Percentiles rank a stretch among this genome's conserved stretches.
Conservation (phyloP, 2,888 invertebrate species). For the Perizoma flavofasciatum region DNA sequence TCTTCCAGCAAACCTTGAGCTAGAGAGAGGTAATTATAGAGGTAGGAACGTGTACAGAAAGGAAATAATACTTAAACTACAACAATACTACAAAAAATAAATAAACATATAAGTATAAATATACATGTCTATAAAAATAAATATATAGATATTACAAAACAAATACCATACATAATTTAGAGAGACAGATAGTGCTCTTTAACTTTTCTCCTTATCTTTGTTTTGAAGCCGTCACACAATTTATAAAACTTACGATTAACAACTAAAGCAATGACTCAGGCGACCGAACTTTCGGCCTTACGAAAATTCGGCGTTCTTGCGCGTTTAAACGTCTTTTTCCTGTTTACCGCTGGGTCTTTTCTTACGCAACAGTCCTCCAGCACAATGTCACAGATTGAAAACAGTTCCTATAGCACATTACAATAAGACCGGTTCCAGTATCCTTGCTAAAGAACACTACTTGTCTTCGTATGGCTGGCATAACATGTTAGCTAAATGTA, state of each 20-base stretch:
- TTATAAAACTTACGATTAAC: slow-evolving; percentile 4
- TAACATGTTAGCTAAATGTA: slow-evolving; percentile 29
- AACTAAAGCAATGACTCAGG: slow-evolving; percentile 29
- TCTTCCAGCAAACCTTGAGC: no score
- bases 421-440: slow-evolving; percentile 47
- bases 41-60: no score
- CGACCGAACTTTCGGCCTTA: slow-evolving; percentile 35
- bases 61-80: no score
- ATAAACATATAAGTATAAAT: no score
- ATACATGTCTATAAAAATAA: no score
- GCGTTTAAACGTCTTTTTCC: slow-evolving; percentile 46
- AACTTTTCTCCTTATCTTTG: no score
- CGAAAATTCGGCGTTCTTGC: slow-evolving; percentile 36
- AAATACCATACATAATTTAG: no score
- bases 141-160: no score
- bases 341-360: slow-evolving; percentile 50
- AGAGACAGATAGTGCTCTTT: no score
- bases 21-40: no score
- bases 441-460: slow-evolving; percentile 38
- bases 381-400: slow-evolving; percentile 27
- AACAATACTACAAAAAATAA: no score
- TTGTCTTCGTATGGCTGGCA: slow-evolving; percentile 26
- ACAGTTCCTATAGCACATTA: slow-evolving; percentile 25
- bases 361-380: slow-evolving; percentile 47
- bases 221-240: not conserved